phyloP scores from a whole-genome alignment of 2,797 vertebrate genomes.

The Tarsius wallacei region DNA sequence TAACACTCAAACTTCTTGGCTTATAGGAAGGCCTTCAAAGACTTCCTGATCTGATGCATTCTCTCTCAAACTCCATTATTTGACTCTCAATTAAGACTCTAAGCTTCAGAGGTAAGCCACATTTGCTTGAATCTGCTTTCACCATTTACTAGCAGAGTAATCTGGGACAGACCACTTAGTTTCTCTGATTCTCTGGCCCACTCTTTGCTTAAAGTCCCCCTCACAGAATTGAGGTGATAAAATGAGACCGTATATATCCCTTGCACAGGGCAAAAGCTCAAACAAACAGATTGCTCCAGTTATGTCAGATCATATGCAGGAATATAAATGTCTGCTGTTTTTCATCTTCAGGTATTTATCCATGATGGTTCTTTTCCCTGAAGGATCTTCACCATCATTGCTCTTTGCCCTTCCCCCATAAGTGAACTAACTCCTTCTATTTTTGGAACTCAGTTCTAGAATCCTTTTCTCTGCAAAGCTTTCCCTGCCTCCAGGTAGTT shows the following conservation, averaged over 20 bases:
- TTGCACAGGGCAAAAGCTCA: neutral
- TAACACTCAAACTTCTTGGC: neutral
- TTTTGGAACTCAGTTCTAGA: neutral
- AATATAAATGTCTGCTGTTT: neutral
- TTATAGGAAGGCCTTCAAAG: neutral
- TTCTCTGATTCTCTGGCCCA: neutral
- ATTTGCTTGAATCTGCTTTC: neutral
- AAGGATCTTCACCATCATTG: neutral
- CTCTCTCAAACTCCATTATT: conserved; percentile 7
- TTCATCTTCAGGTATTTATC: neutral
- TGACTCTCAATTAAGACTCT: conserved; percentile 2
- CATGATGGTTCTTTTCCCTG: neutral
- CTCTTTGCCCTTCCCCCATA: neutral
- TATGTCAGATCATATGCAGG: neutral
- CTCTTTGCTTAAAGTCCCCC: conserved; percentile 5
- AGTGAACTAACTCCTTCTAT: neutral
- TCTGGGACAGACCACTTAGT: neutral
- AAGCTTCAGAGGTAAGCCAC: neutral
- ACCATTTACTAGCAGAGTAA: neutral
- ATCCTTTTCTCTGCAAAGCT: neutral
- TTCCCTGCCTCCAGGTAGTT: neutral
- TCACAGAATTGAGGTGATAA: neutral
- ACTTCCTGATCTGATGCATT: neutral
- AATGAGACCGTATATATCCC: neutral
- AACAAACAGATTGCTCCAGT: neutral